Conservation (phyloP, 1,140 invertebrate genomes). For the Cyclina sinensis region DNA sequence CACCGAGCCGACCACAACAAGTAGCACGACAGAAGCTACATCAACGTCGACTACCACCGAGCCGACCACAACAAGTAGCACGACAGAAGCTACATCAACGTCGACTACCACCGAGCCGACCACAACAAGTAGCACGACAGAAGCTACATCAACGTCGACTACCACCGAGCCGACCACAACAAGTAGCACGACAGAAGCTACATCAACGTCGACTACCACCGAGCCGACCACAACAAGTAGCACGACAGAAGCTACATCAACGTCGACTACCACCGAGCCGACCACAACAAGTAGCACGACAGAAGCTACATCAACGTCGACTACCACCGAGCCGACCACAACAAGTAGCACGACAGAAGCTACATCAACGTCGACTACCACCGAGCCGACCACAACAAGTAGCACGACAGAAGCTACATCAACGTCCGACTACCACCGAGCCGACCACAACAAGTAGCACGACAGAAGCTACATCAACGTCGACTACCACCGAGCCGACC, state of each 20-base stretch:
- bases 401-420: slow-evolving; percentile 31
- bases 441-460: background rate
- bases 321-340: slow-evolving; percentile 23
- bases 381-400: too few relatives aligned
- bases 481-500: background rate
- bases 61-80: background rate
- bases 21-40: background rate
- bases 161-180: background rate
- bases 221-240: background rate
- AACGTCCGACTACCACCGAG: background rate
- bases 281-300: too few relatives aligned
- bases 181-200: background rate
- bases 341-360: too few relatives aligned
- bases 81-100: background rate
- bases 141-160: background rate
- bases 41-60: background rate
- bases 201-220: background rate
- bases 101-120: background rate
- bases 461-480: background rate
- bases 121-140: background rate
- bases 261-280: background rate
- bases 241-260: background rate
- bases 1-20: background rate
- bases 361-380: too few relatives aligned
- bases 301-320: too few relatives aligned